Conservation (phyloP, 2,888 invertebrate species). For the Phoronis australis region DNA sequence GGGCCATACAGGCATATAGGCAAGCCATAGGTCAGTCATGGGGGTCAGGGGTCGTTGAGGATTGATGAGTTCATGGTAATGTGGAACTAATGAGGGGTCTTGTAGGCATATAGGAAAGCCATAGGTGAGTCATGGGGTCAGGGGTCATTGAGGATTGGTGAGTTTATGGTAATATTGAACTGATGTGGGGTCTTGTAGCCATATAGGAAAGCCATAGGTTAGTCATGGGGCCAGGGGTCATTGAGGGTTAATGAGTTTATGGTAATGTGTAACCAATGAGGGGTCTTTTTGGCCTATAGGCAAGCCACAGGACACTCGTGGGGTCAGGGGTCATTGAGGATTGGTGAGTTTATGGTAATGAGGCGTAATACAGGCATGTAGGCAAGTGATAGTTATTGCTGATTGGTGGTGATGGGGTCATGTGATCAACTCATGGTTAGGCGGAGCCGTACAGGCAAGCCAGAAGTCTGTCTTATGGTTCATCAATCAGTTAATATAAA, state of each 20-base stretch:
- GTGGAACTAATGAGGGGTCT: constrained; percentile 97
- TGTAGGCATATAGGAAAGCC: constrained; percentile 94
- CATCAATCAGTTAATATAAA: too few relatives aligned
- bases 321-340: background rate
- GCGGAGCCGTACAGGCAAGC: background rate
- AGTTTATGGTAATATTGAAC: constrained; percentile 98
- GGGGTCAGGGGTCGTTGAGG: background rate
- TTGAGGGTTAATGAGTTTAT: constrained; percentile 76
- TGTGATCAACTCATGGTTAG: background rate
- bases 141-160: constrained; percentile 57
- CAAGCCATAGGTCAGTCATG: constrained; percentile 78
- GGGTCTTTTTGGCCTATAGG: constrained; percentile 96
- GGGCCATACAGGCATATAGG: constrained; percentile 96
- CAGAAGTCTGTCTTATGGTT: background rate
- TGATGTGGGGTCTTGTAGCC: constrained; percentile 98
- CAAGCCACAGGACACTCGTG: constrained; percentile 77
- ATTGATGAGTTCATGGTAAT: constrained; percentile 93
- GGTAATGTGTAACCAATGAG: constrained; percentile 96
- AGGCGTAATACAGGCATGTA: constrained; percentile 96
- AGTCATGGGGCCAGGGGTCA: constrained; percentile 14
- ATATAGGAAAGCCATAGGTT: constrained; percentile 92
- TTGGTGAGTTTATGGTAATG: constrained; percentile 95
- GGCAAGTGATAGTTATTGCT: constrained; percentile 75
- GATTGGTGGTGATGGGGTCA: background rate
- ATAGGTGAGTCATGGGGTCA: constrained; percentile 63